Percentiles rank a stretch among this genome's conserved stretches.
Conservation (phyloP, 2,113 vertebrate species). For the Gallinago paraguaiae region DNA sequence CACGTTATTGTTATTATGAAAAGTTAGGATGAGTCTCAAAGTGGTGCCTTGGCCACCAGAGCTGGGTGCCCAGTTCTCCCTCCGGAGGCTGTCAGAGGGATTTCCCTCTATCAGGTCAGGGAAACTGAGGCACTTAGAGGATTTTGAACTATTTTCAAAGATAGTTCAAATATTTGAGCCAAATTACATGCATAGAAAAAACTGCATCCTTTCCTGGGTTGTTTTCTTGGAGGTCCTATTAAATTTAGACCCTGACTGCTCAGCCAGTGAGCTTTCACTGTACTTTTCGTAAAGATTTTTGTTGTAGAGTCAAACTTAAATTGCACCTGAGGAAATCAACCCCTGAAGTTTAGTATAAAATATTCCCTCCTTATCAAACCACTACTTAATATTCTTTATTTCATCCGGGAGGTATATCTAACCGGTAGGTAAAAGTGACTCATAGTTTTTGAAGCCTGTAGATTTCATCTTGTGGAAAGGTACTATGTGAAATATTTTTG, state of each 20-base stretch:
- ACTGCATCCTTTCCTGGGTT: background rate
- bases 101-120: background rate
- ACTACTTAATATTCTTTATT: background rate
- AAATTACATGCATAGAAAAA: background rate
- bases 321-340: background rate
- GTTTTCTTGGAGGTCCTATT: background rate
- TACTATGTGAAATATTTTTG: background rate
- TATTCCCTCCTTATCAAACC: background rate
- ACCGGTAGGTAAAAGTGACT: background rate
- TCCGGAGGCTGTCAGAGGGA: background rate
- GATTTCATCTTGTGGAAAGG: constrained; percentile 15
- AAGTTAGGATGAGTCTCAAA: background rate
- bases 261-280: background rate
- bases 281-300: background rate
- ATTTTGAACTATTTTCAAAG: background rate
- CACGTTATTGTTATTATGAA: background rate
- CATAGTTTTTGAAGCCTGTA: background rate
- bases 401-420: background rate
- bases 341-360: background rate
- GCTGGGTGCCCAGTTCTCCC: background rate
- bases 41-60: background rate
- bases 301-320: background rate
- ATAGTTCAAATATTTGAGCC: background rate
- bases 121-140: background rate
- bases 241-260: background rate